These are phyloP conservation scores for Antitype chi DNA, from an alignment of 2,888 invertebrate genomes.

Conservation along the genomic window DNA sequence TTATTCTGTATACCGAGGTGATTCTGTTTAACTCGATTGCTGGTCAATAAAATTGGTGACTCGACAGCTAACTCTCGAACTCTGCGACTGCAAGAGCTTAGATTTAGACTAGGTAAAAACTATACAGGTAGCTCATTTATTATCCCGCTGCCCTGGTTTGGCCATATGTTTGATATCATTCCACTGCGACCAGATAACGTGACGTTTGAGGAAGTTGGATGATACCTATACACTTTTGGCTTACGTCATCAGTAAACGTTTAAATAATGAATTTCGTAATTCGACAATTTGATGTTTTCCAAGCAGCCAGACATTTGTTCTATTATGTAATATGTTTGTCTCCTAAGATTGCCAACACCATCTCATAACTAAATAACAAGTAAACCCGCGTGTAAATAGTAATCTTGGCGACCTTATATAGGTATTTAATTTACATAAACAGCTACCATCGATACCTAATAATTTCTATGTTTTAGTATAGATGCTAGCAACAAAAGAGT, in stretches of 20 bases:
- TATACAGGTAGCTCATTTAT: not conserved
- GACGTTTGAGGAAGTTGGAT: conserved; percentile 50
- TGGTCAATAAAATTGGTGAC: not conserved
- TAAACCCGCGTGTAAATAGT: conserved; percentile 13
- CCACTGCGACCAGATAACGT: conserved; percentile 6
- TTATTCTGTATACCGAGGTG: not conserved
- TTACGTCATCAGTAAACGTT: conserved; percentile 53
- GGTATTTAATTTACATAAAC: conserved; percentile 10
- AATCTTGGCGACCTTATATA: conserved; percentile 5
- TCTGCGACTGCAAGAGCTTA: not conserved
- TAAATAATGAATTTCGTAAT: conserved; percentile 46
- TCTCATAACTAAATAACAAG: conserved; percentile 31
- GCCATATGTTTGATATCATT: conserved; percentile 9
- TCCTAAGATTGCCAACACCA: conserved; percentile 4
- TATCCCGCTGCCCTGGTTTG: not conserved
- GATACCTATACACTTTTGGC: conserved; percentile 16
- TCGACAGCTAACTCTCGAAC: not conserved
- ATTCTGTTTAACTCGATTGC: not conserved
- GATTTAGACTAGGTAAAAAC: not conserved
- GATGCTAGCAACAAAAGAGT: conserved; percentile 19
- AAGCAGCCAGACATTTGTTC: conserved; percentile 14
- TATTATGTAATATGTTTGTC: conserved; percentile 29
- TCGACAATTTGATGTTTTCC: conserved; percentile 28
- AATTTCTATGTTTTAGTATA: conserved; percentile 24
- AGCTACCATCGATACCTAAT: conserved; percentile 8